Conservation (phyloP, 2,888 invertebrate species). For the Allygus modestus region DNA sequence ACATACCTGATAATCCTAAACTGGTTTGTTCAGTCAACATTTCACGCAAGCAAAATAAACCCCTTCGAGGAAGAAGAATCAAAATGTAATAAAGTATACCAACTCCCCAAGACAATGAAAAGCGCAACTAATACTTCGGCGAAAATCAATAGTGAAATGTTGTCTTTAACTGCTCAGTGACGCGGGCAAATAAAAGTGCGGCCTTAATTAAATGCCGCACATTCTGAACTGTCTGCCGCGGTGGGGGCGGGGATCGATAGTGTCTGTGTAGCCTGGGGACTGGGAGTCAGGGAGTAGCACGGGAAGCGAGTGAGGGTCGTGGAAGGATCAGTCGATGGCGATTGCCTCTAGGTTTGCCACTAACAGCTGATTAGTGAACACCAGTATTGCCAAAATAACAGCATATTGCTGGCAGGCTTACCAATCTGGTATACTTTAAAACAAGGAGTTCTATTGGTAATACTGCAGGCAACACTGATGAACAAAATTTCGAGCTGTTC, state of each 20-base stretch:
- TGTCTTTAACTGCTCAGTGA: constrained; percentile 24
- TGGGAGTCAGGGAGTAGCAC: not conserved
- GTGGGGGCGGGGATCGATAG: constrained; percentile 8
- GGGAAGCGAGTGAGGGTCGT: not conserved
- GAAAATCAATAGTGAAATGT: constrained; percentile 23
- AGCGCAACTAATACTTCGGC: constrained; percentile 6
- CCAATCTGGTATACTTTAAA: not conserved
- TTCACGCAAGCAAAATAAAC: no score
- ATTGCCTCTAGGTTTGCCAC: not conserved
- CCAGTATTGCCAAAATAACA: not conserved
- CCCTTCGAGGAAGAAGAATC: no score
- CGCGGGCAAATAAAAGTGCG: constrained; percentile 35
- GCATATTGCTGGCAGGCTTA: not conserved
- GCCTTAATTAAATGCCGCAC: constrained; percentile 43
- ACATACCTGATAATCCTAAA: no score
- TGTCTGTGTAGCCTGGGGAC: not conserved
- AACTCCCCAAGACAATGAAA: not conserved
- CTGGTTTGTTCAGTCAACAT: no score
- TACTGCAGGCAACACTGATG: no score
- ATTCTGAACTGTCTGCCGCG: constrained; percentile 16
- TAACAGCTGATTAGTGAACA: not conserved
- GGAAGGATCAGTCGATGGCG: no score
- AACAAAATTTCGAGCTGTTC: no score
- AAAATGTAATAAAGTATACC: no score
- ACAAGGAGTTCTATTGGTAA: no score